A percentile compares a stretch with the other conserved stretches of the same genome.
Evolutionary conservation across 2,888 invertebrate genomes (phyloP).

Genomic region (Enchytraeus crypticus): DNA sequence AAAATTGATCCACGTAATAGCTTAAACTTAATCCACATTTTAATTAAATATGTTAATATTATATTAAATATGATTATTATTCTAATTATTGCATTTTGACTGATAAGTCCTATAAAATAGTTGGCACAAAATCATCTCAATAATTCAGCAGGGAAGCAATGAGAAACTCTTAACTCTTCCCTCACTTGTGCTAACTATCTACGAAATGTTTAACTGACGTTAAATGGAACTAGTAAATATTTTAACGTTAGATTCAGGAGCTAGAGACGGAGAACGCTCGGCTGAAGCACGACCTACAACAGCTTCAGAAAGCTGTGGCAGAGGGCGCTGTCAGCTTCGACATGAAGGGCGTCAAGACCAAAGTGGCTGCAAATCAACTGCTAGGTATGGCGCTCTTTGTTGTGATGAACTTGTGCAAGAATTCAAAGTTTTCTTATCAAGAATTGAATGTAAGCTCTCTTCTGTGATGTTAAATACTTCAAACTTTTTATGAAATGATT

Average conservation of each 20-base stretch:
- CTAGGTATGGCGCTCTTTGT: conserved; percentile 3
- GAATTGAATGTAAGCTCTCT: not conserved
- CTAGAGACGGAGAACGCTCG: conserved; percentile 62
- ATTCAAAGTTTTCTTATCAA: too few species aligned
- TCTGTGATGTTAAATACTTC: not conserved
- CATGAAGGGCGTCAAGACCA: conserved; percentile 23
- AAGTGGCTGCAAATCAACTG: conserved; percentile 9
- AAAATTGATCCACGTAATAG: not conserved
- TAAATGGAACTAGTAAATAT: too few species aligned
- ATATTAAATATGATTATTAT: too few species aligned
- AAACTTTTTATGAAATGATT: not conserved
- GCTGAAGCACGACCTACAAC: conserved; percentile 67
- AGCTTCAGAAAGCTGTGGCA: conserved; percentile 50
- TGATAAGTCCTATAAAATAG: too few species aligned
- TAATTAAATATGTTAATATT: too few species aligned
- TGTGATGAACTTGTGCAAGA: too few species aligned
- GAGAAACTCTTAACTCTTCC: too few species aligned
- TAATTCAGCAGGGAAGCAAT: too few species aligned
- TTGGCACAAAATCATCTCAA: too few species aligned
- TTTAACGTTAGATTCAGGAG: conserved; percentile 45
- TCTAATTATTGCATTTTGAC: too few species aligned
- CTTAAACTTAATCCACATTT: not conserved
- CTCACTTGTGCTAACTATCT: too few species aligned
- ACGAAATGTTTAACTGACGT: too few species aligned
- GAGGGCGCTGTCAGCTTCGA: conserved; percentile 30